A percentile compares a stretch with the other conserved stretches of the same genome.
phyloP scores from a whole-genome alignment of 2,113 vertebrate genomes.

The Megalops atlanticus region DNA sequence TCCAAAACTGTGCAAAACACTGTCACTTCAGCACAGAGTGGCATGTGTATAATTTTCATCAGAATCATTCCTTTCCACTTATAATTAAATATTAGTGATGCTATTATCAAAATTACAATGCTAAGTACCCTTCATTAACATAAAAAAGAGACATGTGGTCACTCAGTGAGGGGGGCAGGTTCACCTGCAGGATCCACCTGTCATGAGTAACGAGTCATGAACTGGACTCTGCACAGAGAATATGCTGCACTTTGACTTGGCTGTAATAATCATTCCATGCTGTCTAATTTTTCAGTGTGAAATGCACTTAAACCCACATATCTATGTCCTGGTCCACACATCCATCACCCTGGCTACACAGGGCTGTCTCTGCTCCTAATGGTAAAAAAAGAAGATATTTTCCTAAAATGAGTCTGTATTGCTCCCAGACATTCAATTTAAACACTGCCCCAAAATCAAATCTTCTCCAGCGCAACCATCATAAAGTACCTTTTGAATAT shows the following conservation, averaged over 20 bases:
- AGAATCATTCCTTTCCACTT: not conserved
- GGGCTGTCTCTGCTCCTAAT: not conserved
- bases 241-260: not conserved
- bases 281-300: not conserved
- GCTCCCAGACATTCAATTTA: conserved; percentile 7
- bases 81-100: conserved; percentile 14
- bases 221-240: not conserved
- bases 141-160: not conserved
- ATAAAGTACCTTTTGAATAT: conserved; percentile 10
- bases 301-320: conserved; percentile 3
- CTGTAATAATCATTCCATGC: not conserved
- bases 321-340: not conserved
- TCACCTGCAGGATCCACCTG: not conserved
- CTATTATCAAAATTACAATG: conserved; percentile 10
- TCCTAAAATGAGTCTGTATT: conserved; percentile 25
- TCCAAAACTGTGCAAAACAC: not conserved
- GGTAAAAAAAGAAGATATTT: conserved; percentile 9
- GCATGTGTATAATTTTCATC: not conserved
- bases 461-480: not conserved
- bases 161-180: not conserved
- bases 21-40: not conserved
- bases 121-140: conserved; percentile 17
- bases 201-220: not conserved
- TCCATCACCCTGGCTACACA: not conserved
- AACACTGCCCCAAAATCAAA: not conserved